phyloP scores from a whole-genome alignment of 2,797 vertebrate genomes.

The Betta splendens region DNA sequence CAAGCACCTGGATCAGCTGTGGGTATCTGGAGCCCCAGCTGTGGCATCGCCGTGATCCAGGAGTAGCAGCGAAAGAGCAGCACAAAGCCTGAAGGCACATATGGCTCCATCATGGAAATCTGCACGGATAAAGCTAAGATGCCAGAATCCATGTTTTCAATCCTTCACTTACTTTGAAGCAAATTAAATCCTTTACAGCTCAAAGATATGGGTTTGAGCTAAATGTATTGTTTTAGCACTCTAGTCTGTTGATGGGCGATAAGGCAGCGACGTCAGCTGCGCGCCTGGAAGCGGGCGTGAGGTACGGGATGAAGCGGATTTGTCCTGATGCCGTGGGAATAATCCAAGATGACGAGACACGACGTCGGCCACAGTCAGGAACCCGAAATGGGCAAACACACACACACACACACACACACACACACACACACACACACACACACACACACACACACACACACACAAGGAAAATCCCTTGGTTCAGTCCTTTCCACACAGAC shows the following conservation, averaged over 20 bases:
- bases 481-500: constrained; percentile 8
- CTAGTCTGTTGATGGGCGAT: no score
- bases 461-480: no score
- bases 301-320: no score
- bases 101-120: constrained; percentile 27
- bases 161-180: constrained; percentile 4
- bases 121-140: constrained; percentile 23
- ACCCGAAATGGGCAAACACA: no score
- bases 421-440: constrained; percentile 3
- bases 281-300: no score
- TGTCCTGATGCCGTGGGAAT: no score
- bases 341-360: no score
- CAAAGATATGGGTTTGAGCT: not conserved
- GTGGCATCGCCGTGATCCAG: constrained; percentile 3
- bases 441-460: constrained; percentile 1
- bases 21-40: not conserved
- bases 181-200: constrained; percentile 20
- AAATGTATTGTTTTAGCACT: no score
- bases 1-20: constrained; percentile 9
- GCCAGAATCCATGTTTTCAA: constrained; percentile 9
- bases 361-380: no score
- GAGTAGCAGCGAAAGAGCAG: constrained; percentile 2
- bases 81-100: constrained; percentile 11
- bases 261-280: no score
- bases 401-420: no score